Evolutionary conservation across 2,888 invertebrate species (phyloP), one percentile per base, ranked within the genome.

Genomic region (Desoria tigrina): DNA sequence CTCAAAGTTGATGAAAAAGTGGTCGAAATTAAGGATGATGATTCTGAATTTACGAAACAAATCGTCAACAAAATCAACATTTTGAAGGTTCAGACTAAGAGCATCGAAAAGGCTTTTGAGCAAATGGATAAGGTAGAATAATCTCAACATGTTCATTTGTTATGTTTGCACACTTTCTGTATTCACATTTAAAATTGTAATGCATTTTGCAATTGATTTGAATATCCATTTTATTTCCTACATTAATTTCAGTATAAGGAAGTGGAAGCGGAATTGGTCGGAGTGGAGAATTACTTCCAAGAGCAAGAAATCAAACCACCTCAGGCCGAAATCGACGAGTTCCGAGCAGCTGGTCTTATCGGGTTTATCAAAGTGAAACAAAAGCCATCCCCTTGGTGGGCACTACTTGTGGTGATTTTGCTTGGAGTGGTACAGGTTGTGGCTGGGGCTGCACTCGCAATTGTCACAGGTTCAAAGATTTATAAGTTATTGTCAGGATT

Each of bases 381-480:
- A 7, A 56, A 37, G n/a, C 56, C 56, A 2, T 18, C 37, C 2
- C 56, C 56, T 2, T 56, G 56, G 56, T 56, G 56, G 56, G 23
- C 37, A 7, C 11, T 16, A 1, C n/a, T 37, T 16, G 27, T 18
- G 11, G 37, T 56, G 6, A 4, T 37, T 37, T 16, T 56, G 3
- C 18, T 56, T 39, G 23, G 56, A 18, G 14, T 18, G 7, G 6
- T 37, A n/a, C n/a, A 32, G 27, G 37, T 51, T 82, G 82, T 58
- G 81, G 81, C 78, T 84, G 80, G 73, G 84, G 56, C 39, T 11
- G 11, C 21, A 7, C 18, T 49, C 11, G 49, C 49, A 49, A 21
- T 21, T 7, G 11, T 49, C 18, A 49, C 49, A 49, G 49, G 49
- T 49, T n/a, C 7, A 49, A 49, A 49, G 21, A 49, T 16, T 16